These are phyloP conservation scores for Lycaon pictus DNA, from an alignment of 2,113 vertebrate species.

Conservation along the genomic window DNA sequence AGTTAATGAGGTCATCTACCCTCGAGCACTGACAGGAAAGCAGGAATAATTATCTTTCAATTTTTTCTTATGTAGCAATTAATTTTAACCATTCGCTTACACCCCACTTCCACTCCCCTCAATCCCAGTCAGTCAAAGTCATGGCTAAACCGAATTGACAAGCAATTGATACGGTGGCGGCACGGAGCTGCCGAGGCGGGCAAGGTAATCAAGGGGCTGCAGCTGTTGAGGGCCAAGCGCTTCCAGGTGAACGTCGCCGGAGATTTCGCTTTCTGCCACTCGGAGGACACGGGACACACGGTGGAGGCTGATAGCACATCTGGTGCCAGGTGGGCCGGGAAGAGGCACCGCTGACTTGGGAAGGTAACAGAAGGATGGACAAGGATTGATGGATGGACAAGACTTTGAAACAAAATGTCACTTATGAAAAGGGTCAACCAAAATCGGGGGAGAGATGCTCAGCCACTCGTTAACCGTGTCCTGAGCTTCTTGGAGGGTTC, in stretches of 20 bases:
- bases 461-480: neutral
- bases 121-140: constrained; percentile 91
- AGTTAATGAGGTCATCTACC: constrained; percentile 97
- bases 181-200: constrained; percentile 85
- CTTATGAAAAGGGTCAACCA: constrained; percentile 36
- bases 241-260: constrained; percentile 95
- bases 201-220: constrained; percentile 91
- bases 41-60: constrained; percentile 97
- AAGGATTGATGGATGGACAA: constrained; percentile 90
- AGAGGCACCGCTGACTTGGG: constrained; percentile 82
- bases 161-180: constrained; percentile 88
- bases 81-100: constrained; percentile 94
- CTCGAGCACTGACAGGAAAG: constrained; percentile 94
- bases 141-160: constrained; percentile 93
- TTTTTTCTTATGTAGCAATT: constrained; percentile 98
- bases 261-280: constrained; percentile 92
- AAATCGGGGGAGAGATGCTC: neutral
- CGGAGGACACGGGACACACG: constrained; percentile 84
- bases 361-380: constrained; percentile 87
- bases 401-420: constrained; percentile 73
- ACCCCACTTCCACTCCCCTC: constrained; percentile 86
- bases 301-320: constrained; percentile 88
- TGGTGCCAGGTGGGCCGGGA: constrained; percentile 91
- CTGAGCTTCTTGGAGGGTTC: neutral
- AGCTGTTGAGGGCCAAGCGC: constrained; percentile 91